Conservation (phyloP, 2,888 invertebrate species). For the Diarsia mendica region DNA sequence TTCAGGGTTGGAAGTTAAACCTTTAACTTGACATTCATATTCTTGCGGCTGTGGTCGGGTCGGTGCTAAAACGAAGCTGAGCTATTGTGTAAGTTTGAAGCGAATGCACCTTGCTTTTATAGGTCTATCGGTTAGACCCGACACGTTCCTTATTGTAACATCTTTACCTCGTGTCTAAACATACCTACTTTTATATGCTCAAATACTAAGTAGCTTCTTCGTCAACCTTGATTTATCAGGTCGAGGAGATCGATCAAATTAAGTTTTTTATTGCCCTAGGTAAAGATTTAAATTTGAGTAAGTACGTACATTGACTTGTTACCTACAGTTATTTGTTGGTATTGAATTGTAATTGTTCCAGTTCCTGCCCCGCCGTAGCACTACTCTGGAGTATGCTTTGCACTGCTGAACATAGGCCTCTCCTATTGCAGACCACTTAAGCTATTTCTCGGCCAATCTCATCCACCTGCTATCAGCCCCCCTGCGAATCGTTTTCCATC, state of each 20-base stretch:
- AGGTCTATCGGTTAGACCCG: background rate
- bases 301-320: too few relatives aligned
- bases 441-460: background rate
- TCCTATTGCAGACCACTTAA: background rate
- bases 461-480: background rate
- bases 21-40: background rate
- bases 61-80: background rate
- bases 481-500: background rate
- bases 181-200: constrained; percentile 6
- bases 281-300: background rate
- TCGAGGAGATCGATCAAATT: constrained; percentile 4
- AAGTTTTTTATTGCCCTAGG: constrained; percentile 8
- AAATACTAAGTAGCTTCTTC: constrained; percentile 3
- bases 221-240: constrained; percentile 8
- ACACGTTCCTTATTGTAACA: background rate
- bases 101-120: background rate
- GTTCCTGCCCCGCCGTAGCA: background rate
- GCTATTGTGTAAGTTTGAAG: background rate
- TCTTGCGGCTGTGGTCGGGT: background rate
- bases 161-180: background rate
- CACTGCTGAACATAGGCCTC: background rate
- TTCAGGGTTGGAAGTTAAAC: background rate
- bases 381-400: background rate
- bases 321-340: background rate
- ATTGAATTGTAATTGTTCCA: background rate